Percentiles rank a stretch among this genome's conserved stretches.
phyloP scores from a whole-genome alignment of 92 coral and sea anemone genomes.

The Blastomussa wellsi region DNA sequence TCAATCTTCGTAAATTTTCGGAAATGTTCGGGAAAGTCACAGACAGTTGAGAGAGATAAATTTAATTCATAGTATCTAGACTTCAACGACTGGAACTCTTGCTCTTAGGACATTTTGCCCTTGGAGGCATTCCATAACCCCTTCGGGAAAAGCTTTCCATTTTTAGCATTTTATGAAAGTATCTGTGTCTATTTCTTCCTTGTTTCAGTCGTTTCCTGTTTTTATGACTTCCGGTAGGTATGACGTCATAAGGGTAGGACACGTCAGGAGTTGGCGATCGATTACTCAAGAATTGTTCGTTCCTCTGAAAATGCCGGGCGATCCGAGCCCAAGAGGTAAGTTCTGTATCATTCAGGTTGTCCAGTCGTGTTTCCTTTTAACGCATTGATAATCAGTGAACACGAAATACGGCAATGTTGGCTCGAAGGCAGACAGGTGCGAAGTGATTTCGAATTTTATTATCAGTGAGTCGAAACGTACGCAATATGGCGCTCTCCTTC shows the following conservation, averaged over 20 bases:
- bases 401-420: conserved; percentile 4
- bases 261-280: conserved; percentile 77
- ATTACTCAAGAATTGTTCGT: conserved; percentile 49
- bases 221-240: conserved; percentile 41
- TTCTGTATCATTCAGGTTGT: conserved; percentile 8
- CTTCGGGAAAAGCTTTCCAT: neutral
- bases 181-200: neutral
- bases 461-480: neutral
- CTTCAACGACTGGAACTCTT: neutral
- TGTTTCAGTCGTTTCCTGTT: conserved; percentile 15
- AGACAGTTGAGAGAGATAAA: neutral
- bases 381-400: neutral
- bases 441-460: neutral
- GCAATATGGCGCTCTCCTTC: conserved; percentile 28
- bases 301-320: conserved; percentile 85
- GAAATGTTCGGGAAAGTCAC: conserved; percentile 20
- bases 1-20: conserved; percentile 30
- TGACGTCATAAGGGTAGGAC: conserved; percentile 60
- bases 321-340: conserved; percentile 91
- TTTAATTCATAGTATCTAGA: neutral
- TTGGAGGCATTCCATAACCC: neutral
- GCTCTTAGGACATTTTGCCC: neutral
- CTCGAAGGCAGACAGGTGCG: conserved; percentile 3
- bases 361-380: neutral
- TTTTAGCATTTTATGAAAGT: neutral